Percentiles rank a stretch among this genome's conserved stretches.
Conservation (phyloP, 2,113 vertebrate species). For the Apteryx owenii region DNA sequence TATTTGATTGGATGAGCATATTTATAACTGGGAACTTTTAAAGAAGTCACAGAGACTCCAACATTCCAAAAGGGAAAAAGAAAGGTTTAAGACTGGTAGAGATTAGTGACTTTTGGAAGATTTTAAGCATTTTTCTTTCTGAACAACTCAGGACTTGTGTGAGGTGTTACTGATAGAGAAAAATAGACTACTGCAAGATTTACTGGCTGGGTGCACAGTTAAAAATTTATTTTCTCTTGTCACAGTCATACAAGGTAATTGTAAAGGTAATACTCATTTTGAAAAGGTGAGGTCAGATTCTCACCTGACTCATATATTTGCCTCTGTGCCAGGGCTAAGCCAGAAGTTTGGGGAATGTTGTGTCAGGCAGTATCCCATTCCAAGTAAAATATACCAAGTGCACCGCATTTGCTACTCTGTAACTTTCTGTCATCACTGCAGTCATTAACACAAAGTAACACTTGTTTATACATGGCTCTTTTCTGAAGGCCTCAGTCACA, state of each 20-base stretch:
- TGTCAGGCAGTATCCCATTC: conserved; percentile 14
- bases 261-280: conserved; percentile 24
- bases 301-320: not conserved
- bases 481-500: not conserved
- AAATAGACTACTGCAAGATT: conserved; percentile 24
- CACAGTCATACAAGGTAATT: conserved; percentile 17
- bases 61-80: not conserved
- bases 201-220: not conserved
- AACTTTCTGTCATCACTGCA: conserved; percentile 48
- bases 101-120: not conserved
- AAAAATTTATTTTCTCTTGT: conserved; percentile 48
- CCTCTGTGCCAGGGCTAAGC: not conserved
- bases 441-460: conserved; percentile 53
- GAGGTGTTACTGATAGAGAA: conserved; percentile 43
- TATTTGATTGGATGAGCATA: not conserved
- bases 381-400: conserved; percentile 59
- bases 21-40: not conserved
- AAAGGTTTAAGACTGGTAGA: not conserved
- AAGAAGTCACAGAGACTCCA: not conserved
- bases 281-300: conserved; percentile 42
- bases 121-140: conserved; percentile 25
- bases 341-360: conserved; percentile 7
- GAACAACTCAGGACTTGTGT: not conserved
- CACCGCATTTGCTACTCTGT: not conserved
- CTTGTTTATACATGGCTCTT: not conserved